phyloP scores from a whole-genome alignment of 1,140 invertebrate species.

The Macrosteles quadrilineatus region DNA sequence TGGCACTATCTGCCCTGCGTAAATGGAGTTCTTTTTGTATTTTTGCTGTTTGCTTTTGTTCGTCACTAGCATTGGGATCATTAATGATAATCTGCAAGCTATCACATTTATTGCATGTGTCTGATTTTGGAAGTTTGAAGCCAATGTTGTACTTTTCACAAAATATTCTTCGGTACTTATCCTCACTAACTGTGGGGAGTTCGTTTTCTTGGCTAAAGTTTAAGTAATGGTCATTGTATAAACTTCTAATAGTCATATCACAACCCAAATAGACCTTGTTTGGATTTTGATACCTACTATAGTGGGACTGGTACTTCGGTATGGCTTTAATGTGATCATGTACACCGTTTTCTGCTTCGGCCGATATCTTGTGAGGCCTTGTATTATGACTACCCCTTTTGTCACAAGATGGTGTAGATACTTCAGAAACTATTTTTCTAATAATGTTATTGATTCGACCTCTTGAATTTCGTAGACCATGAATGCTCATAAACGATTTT shows the following conservation, averaged over 20 bases:
- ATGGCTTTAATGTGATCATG: not conserved
- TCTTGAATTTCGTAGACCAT: not conserved
- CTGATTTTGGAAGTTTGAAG: slow-evolving; percentile 27
- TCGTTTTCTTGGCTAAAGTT: not conserved
- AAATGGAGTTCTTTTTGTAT: slow-evolving; percentile 25
- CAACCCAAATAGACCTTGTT: not conserved
- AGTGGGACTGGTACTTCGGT: not conserved
- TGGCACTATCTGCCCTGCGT: not conserved
- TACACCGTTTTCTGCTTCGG: not conserved
- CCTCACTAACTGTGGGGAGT: not conserved
- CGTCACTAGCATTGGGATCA: not conserved
- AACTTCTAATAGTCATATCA: not conserved
- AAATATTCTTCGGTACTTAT: slow-evolving; percentile 29
- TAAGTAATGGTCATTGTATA: not conserved
- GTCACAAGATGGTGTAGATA: not conserved
- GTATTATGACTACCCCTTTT: not conserved
- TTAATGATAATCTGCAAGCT: slow-evolving; percentile 14
- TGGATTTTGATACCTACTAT: not conserved
- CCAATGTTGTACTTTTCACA: slow-evolving; percentile 28
- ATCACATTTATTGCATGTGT: slow-evolving; percentile 31
- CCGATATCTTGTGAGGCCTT: not conserved
- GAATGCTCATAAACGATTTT: not conserved
- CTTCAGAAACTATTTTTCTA: not conserved
- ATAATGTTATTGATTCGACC: not conserved
- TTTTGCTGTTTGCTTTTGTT: not conserved